Base-by-base conservation (phyloP, 1,140 invertebrate genomes). In the Caerostris darwini region DNA sequence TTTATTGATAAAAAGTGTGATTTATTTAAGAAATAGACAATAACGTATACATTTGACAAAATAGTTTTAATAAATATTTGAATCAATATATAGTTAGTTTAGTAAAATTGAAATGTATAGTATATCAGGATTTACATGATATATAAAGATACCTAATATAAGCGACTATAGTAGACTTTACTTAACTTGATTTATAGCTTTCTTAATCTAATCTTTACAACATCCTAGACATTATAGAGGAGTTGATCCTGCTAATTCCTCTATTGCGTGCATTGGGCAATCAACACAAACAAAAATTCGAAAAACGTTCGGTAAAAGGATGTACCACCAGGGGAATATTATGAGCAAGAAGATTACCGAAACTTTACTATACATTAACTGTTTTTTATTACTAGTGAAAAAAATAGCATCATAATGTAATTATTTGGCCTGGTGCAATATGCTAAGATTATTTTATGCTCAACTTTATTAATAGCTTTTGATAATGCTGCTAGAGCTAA, bases 251-350 rank as follows among this genome's bases (percentile, higher is more conserved):
- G 57, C 54, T 83, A 83, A 83, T 83, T 83, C 82, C 34, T 83
- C 82, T 58, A 57, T 83, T 83, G 82, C 82, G 82, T 83, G 82
- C 82, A 57, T 19, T 83, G 54, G n/a, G 82, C 56, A 83, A 83
- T 83, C 82, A 83, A 19, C 54, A 58, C 56, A 64, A 77, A 77
- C 71, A 77, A 77, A 34, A 77, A 77, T 77, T 77, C 69, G 71
- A 77, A 34, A 34, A 12, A 34, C 8, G 34, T 77, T 53, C 34
- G 19, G 71, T 77, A 50, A 77, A 50, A 50, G 34, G 71, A 77
- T 77, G 53, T 12, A 50, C 34, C 10, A 5, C 71, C 34, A 12
- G 3, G 34, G 71, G 71, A 77, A 50, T 77, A 77, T 77, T 77
- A 7, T 77, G 19, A 12, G 71, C 7, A 50, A 34, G 53, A 67